phyloP scores from a whole-genome alignment of 2,113 vertebrate genomes.

The Rousettus leschenaultii region DNA sequence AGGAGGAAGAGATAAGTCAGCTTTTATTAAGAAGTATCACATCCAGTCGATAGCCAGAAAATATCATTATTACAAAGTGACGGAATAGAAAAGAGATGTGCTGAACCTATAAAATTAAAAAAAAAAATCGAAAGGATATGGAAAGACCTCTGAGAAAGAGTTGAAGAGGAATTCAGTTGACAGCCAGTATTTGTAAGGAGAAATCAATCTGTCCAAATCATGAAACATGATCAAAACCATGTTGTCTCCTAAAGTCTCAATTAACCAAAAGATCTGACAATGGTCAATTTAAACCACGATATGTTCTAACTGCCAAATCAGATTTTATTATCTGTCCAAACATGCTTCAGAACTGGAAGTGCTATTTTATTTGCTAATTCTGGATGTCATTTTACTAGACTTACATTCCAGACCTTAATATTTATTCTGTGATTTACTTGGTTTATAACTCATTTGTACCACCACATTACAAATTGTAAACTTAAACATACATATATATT shows the following conservation, averaged over 20 bases:
- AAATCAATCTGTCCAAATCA: not conserved
- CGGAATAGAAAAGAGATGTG: not conserved
- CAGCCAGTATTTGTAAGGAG: not conserved
- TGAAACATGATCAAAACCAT: not conserved
- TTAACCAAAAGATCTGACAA: not conserved
- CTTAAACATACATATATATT: not conserved
- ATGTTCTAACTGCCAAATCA: not conserved
- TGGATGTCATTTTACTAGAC: not conserved
- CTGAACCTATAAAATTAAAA: not conserved
- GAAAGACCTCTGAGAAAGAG: conserved; percentile 3
- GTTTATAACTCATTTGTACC: not conserved
- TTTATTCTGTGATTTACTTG: not conserved
- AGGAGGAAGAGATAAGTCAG: conserved; percentile 28
- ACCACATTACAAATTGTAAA: not conserved
- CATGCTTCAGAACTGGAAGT: not conserved
- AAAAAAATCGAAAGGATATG: conserved; percentile 1
- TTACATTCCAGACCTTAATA: not conserved
- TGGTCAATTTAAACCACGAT: not conserved
- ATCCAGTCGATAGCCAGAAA: not conserved
- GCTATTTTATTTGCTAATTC: not conserved
- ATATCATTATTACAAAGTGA: conserved; percentile 12
- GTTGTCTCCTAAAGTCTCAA: not conserved
- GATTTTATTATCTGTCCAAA: not conserved
- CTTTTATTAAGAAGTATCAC: conserved; percentile 42
- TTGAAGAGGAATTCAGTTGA: not conserved